Conservation (phyloP, 2,113 vertebrate genomes). For the Ictalurus furcatus region DNA sequence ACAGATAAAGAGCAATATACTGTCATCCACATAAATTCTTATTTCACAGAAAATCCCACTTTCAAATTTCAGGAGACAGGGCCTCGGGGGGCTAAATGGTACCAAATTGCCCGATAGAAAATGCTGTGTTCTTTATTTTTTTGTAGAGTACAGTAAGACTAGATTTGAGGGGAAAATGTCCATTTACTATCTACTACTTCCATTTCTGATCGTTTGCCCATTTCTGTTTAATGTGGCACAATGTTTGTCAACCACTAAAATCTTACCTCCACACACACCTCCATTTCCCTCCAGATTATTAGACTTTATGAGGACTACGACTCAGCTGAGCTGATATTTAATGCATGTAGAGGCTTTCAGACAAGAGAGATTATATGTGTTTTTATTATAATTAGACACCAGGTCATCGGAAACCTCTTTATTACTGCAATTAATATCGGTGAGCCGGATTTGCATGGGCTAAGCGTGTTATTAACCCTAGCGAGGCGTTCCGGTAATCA, state of each 20-base stretch:
- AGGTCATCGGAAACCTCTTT: constrained; percentile 62
- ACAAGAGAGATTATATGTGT: constrained; percentile 43
- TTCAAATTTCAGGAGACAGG: not conserved
- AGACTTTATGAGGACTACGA: constrained; percentile 1
- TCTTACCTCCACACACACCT: not conserved
- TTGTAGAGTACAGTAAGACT: not conserved
- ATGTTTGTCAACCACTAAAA: not conserved
- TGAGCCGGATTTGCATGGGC: constrained; percentile 62
- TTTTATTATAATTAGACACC: constrained; percentile 64
- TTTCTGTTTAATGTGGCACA: not conserved
- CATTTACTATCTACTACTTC: not conserved
- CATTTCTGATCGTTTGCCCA: too few relatives aligned
- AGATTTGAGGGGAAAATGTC: not conserved
- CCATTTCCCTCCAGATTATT: not conserved
- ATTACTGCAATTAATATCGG: constrained; percentile 71
- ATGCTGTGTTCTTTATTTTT: not conserved
- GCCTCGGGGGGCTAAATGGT: not conserved
- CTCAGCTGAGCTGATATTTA: constrained; percentile 15
- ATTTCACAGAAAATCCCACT: not conserved
- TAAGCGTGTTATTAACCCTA: constrained; percentile 69
- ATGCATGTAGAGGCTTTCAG: constrained; percentile 14
- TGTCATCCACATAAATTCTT: not conserved
- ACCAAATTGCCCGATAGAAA: not conserved
- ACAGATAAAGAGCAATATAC: not conserved
- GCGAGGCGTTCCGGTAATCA: constrained; percentile 64